Percentiles rank a stretch among this genome's conserved stretches.
phyloP scores from a whole-genome alignment of 2,797 vertebrate genomes.

The Gymnothorax reevesii region DNA sequence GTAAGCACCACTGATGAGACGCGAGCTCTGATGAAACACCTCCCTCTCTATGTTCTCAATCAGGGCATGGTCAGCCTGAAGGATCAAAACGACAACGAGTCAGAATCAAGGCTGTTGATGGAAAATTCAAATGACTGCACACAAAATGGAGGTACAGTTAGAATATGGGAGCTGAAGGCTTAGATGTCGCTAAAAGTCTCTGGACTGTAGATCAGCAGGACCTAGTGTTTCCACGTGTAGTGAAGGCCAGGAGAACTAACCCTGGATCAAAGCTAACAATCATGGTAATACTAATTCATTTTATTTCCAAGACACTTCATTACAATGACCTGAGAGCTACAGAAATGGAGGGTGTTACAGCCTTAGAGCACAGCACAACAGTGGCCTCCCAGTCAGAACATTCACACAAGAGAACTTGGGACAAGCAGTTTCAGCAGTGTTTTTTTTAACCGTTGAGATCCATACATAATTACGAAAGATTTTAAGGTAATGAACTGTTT shows the following conservation, averaged over 20 bases:
- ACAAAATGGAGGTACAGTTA: not conserved
- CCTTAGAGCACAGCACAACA: too few relatives aligned
- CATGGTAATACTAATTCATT: too few relatives aligned
- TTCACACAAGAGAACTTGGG: too few relatives aligned
- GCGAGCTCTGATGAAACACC: slow-evolving; percentile 88
- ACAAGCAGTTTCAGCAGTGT: too few relatives aligned
- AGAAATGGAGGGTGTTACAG: too few relatives aligned
- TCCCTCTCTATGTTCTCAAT: slow-evolving; percentile 94
- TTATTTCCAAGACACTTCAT: too few relatives aligned
- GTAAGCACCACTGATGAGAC: slow-evolving; percentile 83
- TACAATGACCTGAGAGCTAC: too few relatives aligned
- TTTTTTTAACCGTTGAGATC: too few relatives aligned
- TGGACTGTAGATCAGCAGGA: not conserved
- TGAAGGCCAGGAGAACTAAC: not conserved
- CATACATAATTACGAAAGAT: too few relatives aligned
- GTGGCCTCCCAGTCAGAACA: too few relatives aligned
- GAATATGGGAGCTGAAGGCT: not conserved
- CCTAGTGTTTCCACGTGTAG: not conserved
- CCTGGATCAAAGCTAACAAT: not conserved
- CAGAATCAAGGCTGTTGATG: not conserved
- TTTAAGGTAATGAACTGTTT: too few relatives aligned
- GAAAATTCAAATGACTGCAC: not conserved
- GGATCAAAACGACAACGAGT: slow-evolving; percentile 22
- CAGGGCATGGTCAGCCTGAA: slow-evolving; percentile 85
- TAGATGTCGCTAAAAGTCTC: not conserved